Conservation (phyloP, 1,140 invertebrate genomes). For the Bombyx mandarina region DNA sequence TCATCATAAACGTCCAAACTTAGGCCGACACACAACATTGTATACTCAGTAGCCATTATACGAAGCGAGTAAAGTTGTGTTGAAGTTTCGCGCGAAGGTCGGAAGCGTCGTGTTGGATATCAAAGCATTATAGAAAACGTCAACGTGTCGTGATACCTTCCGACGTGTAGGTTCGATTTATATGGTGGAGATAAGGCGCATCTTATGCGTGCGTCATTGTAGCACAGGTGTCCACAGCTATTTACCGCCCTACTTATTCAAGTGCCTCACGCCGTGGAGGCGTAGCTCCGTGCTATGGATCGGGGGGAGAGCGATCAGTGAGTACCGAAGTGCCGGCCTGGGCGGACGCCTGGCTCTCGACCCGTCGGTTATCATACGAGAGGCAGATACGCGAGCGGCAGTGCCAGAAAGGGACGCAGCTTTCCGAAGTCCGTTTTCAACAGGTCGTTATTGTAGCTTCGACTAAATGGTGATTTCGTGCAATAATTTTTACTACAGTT, state of each 20-base stretch:
- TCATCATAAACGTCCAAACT: too few species aligned
- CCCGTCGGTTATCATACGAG: conserved; percentile 25
- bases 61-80: too few species aligned
- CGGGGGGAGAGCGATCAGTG: conserved; percentile 46
- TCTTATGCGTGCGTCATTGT: conserved; percentile 20
- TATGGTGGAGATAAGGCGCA: conserved; percentile 14
- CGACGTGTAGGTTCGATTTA: conserved; percentile 7
- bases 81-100: too few species aligned
- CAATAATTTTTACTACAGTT: conserved; percentile 54
- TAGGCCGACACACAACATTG: too few species aligned
- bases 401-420: conserved; percentile 37
- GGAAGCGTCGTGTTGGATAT: too few species aligned
- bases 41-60: too few species aligned
- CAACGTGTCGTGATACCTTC: neutral
- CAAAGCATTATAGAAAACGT: too few species aligned
- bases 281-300: conserved; percentile 52
- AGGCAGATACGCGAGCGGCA: conserved; percentile 30
- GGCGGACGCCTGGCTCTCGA: conserved; percentile 38
- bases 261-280: conserved; percentile 45
- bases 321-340: conserved; percentile 45
- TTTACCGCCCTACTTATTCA: conserved; percentile 58
- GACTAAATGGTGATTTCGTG: conserved; percentile 57
- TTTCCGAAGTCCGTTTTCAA: conserved; percentile 43
- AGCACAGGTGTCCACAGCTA: conserved; percentile 45
- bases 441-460: conserved; percentile 64